A percentile compares a stretch with the other conserved stretches of the same genome.
Evolutionary conservation across 92 coral and sea anemone genomes (phyloP).

Genomic region (Siderastrea siderea): DNA sequence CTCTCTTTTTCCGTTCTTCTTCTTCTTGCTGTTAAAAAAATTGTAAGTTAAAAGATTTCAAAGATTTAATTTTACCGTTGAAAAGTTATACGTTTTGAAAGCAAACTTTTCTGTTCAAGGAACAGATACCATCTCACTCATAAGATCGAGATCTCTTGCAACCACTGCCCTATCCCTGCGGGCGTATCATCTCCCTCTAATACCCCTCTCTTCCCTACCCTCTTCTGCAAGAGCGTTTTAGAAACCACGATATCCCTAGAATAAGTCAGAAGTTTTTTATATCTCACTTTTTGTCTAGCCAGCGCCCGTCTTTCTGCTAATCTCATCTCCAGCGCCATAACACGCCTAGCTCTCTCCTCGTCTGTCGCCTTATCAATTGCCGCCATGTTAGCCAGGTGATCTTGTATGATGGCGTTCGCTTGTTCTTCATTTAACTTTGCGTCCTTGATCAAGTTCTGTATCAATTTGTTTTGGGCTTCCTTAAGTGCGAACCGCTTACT

Average conservation of each 20-base stretch:
- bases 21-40: conserved; percentile 70
- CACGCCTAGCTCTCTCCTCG: conserved; percentile 91
- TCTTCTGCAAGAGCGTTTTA: neutral
- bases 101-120: too few species aligned
- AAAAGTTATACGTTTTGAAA: too few species aligned
- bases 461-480: conserved; percentile 86
- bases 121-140: too few species aligned
- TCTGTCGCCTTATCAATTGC: conserved; percentile 91
- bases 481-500: conserved; percentile 88
- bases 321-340: conserved; percentile 95
- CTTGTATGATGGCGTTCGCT: conserved; percentile 76
- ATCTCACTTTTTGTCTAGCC: conserved; percentile 80
- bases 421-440: conserved; percentile 85
- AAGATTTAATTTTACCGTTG: too few species aligned
- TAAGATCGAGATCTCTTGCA: too few species aligned
- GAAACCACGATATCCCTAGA: neutral
- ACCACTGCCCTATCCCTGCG: neutral
- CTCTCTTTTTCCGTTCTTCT: conserved; percentile 64
- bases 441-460: conserved; percentile 85
- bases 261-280: too few species aligned
- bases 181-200: neutral
- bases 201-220: neutral
- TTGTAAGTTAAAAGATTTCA: too few species aligned
- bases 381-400: conserved; percentile 89
- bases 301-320: conserved; percentile 91